Conservation (phyloP, 2,113 vertebrate species). For the Bucco capensis region DNA sequence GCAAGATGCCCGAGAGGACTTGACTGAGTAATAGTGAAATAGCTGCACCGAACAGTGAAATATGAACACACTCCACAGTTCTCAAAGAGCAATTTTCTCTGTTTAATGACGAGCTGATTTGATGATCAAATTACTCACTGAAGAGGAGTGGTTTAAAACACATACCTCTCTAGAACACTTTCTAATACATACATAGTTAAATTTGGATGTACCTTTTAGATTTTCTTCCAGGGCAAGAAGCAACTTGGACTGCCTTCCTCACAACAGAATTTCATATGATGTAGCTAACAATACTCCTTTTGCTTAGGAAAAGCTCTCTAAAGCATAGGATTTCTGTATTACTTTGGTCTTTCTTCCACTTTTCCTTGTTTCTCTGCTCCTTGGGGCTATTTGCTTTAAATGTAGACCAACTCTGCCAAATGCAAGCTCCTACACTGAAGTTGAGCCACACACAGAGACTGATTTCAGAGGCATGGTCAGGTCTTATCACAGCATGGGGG, state of each 20-base stretch:
- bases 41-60: constrained; percentile 13
- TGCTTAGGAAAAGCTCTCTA: neutral
- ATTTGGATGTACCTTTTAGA: neutral
- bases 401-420: neutral
- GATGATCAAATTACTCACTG: neutral
- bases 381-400: neutral
- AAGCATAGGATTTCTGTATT: neutral
- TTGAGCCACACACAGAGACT: neutral
- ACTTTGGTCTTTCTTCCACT: neutral
- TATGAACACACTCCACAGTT: neutral
- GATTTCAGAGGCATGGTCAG: neutral
- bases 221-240: neutral
- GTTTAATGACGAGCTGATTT: constrained; percentile 13
- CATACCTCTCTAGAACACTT: neutral
- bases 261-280: neutral
- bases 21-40: neutral
- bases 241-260: neutral
- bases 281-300: neutral
- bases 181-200: neutral
- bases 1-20: neutral
- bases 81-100: constrained; percentile 9
- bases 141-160: neutral
- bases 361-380: neutral
- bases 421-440: neutral
- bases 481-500: neutral